Evolutionary conservation across 2,113 vertebrate genomes (phyloP).

Genomic region (Menura novaehollandiae): DNA sequence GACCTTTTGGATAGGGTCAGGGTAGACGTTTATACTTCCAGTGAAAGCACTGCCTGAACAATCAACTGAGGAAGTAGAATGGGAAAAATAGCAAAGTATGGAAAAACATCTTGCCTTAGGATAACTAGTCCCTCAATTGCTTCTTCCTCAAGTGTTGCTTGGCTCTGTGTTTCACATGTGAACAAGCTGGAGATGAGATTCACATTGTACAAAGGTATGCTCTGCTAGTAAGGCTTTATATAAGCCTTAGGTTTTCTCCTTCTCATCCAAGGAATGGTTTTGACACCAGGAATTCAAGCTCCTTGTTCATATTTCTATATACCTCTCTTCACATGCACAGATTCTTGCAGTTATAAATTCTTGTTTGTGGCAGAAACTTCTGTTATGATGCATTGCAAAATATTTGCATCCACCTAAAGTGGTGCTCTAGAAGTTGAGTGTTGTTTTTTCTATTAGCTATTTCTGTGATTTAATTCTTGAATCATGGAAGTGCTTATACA

Average conservation of each 20-base stretch:
- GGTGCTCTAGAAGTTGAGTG: not conserved
- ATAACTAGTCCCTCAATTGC: not conserved
- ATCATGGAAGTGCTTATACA: not conserved
- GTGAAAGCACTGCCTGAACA: not conserved
- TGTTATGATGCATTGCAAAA: not conserved
- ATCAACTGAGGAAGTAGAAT: not conserved
- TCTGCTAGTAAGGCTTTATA: not conserved
- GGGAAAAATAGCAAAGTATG: not conserved
- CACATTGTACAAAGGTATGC: not conserved
- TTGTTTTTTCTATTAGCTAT: not conserved
- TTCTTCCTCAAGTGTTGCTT: not conserved
- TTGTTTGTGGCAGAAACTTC: not conserved
- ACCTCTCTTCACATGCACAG: not conserved
- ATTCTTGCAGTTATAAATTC: not conserved
- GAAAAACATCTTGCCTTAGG: not conserved
- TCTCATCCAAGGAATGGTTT: not conserved
- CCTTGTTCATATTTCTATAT: not conserved
- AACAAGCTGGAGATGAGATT: not conserved
- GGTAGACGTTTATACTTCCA: not conserved
- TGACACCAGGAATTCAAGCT: not conserved
- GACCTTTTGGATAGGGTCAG: not conserved
- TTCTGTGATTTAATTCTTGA: not conserved
- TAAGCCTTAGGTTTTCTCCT: not conserved
- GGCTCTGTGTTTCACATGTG: not conserved
- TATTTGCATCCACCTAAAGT: not conserved